These are phyloP conservation scores for Cervus canadensis DNA, from an alignment of 2,113 vertebrate genomes.

Conservation along the genomic window DNA sequence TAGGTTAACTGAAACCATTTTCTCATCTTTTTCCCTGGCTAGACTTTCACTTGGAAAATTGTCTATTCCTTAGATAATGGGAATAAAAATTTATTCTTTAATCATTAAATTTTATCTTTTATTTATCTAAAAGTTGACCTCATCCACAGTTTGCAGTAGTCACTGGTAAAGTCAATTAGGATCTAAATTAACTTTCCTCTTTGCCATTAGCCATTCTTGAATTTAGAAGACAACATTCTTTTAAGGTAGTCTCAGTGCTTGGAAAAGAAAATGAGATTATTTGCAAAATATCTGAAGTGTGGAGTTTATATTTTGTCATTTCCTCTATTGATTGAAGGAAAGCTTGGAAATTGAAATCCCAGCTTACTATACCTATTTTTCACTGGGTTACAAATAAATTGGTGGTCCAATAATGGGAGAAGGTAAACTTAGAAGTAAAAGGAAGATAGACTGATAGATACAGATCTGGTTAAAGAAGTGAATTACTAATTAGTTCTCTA, in stretches of 20 bases:
- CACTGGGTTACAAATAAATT: neutral
- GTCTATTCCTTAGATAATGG: neutral
- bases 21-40: neutral
- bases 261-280: neutral
- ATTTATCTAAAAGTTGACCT: neutral
- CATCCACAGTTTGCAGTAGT: neutral
- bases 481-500: neutral
- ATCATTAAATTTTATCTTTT: neutral
- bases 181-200: neutral
- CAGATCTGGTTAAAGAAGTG: neutral
- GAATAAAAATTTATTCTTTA: neutral
- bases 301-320: neutral
- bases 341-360: neutral
- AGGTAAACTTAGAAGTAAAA: neutral
- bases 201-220: neutral
- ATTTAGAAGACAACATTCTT: neutral
- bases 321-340: neutral
- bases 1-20: neutral
- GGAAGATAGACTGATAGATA: neutral
- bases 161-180: neutral
- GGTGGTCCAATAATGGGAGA: neutral
- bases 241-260: neutral
- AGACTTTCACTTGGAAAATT: neutral
- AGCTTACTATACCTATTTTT: neutral
- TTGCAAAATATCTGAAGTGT: constrained; percentile 6